Evolutionary conservation across 2,797 vertebrate species (phyloP), one percentile per base, ranked within the genome.

Genomic region (Xyrichtys novacula): DNA sequence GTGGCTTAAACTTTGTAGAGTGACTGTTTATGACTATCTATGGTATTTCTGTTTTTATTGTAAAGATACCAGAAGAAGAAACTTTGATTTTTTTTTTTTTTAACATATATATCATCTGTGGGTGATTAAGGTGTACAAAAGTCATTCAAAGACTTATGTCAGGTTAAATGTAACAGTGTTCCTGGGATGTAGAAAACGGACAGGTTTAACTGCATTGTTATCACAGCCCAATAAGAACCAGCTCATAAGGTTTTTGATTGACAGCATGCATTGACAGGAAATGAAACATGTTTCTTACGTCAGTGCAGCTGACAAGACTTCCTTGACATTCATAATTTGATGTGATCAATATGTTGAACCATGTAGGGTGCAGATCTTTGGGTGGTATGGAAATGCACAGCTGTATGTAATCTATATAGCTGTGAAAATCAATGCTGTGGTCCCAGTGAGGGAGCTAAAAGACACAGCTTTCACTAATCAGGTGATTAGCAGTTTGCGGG

Each of bases 371-470:
- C 15, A 57, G 32, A 56, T 58, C 20, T 75, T 59, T 47, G 29
- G 53, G 53, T 65, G 54, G 70, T 65, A 63, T 59, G 46, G 54
- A 75, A 64, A 75, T 67, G 48, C 60, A 70, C 70, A 68, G 67
- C 64, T 67, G 47, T 34, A 57, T 43, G 50, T 59, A 28, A 62
- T 66, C 31, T 46, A 20, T 54, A 56, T 25, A 26, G 53, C 12
- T 48, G 17, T 17, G 5, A 43, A 71, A 78, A 80, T 83, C 76
- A 59, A 76, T 86, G 42, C 6, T 22, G 3, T 53, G 39, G 54
- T 38, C 39, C 17, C 56, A 29, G 23, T 28, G 29, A 61, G 42
- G 56, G 39, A 65, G 61, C 44, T 44, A 4, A 15, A 42, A 59
- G 32, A 63, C 65, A 63, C 17, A 34, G n/a, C 16, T 49, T 32